Base-by-base conservation (phyloP, 1,140 invertebrate genomes). In the Drosophila albomicans region DNA sequence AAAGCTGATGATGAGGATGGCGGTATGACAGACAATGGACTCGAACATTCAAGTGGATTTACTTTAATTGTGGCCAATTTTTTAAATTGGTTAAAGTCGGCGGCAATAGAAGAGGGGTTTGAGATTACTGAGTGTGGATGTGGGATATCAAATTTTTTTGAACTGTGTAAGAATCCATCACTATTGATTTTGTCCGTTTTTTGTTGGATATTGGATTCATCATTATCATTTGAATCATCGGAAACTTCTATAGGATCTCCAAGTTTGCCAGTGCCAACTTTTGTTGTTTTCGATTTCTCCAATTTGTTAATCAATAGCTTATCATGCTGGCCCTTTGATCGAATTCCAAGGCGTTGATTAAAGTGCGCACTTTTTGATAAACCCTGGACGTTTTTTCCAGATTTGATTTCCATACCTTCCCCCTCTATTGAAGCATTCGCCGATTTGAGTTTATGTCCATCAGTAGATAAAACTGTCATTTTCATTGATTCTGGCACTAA, bases 171-270 rank as follows among this genome's bases (percentile, higher is more conserved):
- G 1, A 62, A 15, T 6, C 7, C 15, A 13, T 7, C 28, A 7
- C 10, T 11, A 10, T 7, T 15, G 7, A 43, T 5, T 5, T 38
- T 46, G 30, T 3, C 65, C 16, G 64, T 13, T 15, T 52, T 16
- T 46, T 65, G 38, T 1, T 16, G 25, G 54, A 48, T 15, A 49
- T 48, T 63, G 6, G 70, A 45, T 43, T 70, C 68, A 13, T 79
- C 58, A 1, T 35, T 57, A 57, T 76, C 81, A 43, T 61, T 74
- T 3, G 91, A 92, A 30, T 92, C 91, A 66, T 92, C 91, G 1
- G 91, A 92, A 0, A 92, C 87, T 45, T 92, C 91, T 41, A 92
- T 92, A 5, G 91, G 91, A 51, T 92, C 91, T 16, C 82, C 85
- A 11, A 78, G 45, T 35, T 77, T 82, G 13, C 86, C 85, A 11